A percentile compares a stretch with the other conserved stretches of the same genome.
Evolutionary conservation across 2,888 invertebrate genomes (phyloP).

Genomic region (Ligdia adustata): DNA sequence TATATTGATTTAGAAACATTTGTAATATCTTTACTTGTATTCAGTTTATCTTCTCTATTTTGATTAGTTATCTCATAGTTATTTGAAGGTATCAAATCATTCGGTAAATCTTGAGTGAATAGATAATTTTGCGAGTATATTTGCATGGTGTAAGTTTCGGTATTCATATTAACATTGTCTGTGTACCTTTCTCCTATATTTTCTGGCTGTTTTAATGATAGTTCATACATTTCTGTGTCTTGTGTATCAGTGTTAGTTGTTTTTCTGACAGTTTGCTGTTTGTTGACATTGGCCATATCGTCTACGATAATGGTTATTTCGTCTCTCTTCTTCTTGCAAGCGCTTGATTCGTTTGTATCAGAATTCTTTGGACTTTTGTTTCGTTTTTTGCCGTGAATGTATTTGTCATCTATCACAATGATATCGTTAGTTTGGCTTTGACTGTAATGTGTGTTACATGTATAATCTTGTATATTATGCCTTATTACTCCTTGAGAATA

Average conservation of each 20-base stretch:
- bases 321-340: background rate
- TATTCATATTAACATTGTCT: no score
- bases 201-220: no score
- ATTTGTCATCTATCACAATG: conserved; percentile 42
- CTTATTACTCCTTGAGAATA: conserved; percentile 45
- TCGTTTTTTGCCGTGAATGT: conserved; percentile 33
- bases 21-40: no score
- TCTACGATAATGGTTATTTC: background rate
- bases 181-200: no score
- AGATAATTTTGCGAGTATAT: no score
- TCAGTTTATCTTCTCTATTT: no score
- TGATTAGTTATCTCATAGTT: no score
- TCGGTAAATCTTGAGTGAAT: background rate
- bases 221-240: no score
- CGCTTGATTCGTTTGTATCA: background rate
- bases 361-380: background rate
- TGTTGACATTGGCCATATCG: background rate
- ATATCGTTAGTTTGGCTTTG: conserved; percentile 47
- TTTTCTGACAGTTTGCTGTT: no score
- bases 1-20: no score
- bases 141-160: no score
- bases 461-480: conserved; percentile 32
- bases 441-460: conserved; percentile 48
- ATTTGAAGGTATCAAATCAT: background rate
- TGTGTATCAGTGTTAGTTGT: no score